Evolutionary conservation across 2,797 vertebrate species (phyloP).

Genomic region (Leontopithecus rosalia): DNA sequence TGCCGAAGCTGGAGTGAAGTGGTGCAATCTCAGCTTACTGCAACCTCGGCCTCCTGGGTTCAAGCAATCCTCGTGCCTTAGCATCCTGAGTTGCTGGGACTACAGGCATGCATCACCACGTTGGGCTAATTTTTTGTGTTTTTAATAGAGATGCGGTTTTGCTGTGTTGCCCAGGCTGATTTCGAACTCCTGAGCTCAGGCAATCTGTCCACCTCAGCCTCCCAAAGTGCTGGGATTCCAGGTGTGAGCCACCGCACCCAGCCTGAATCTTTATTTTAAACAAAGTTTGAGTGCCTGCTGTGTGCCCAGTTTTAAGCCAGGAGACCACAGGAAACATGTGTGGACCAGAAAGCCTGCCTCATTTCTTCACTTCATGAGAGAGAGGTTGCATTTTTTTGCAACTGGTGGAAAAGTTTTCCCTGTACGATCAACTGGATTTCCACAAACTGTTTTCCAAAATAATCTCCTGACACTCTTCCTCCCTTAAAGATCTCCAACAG

Average conservation of each 20-base stretch:
- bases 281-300: not conserved
- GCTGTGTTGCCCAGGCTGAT: not conserved
- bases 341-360: not conserved
- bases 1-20: not conserved
- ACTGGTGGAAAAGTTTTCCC: not conserved
- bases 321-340: not conserved
- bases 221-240: not conserved
- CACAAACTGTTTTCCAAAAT: not conserved
- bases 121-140: not conserved
- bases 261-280: not conserved
- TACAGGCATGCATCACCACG: not conserved
- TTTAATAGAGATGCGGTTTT: not conserved
- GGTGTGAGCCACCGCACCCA: not conserved
- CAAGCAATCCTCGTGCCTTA: not conserved
- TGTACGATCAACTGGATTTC: slow-evolving; percentile 1
- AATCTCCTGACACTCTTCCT: not conserved
- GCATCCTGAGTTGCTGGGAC: not conserved
- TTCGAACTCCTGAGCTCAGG: not conserved
- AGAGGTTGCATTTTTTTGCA: not conserved
- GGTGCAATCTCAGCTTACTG: not conserved
- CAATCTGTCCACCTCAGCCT: not conserved
- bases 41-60: not conserved
- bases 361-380: not conserved
- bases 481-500: not conserved
- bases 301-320: not conserved